A percentile compares a stretch with the other conserved stretches of the same genome.
Conservation (phyloP, 2,888 invertebrate genomes). For the Leucoptera coffeella region DNA sequence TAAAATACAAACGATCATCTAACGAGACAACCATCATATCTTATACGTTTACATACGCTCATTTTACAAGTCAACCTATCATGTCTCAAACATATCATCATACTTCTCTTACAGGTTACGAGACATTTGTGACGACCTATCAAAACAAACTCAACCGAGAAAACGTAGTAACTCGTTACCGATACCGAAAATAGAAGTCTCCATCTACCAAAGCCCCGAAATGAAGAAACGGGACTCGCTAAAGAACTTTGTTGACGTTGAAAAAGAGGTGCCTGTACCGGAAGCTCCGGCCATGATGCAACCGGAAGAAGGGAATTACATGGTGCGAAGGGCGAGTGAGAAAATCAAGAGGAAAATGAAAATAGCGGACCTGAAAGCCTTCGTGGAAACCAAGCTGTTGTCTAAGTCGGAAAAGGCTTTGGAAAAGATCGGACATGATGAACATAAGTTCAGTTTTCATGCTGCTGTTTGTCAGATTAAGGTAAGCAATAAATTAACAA, state of each 20-base stretch:
- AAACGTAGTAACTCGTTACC: constrained; percentile 90
- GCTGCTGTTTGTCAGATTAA: constrained; percentile 21
- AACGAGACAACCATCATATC: no score
- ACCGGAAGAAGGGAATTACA: constrained; percentile 27
- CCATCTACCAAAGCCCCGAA: constrained; percentile 74
- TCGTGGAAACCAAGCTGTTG: constrained; percentile 85
- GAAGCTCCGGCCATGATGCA: constrained; percentile 15
- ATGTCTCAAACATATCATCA: constrained; percentile 1
- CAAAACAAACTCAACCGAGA: constrained; percentile 71
- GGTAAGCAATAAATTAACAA: no score
- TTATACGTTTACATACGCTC: no score
- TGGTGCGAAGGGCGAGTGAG: constrained; percentile 66
- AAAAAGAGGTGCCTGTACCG: constrained; percentile 55
- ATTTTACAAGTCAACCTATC: no score
- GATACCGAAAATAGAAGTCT: constrained; percentile 87
- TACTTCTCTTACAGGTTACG: constrained; percentile 55
- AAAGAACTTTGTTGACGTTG: constrained; percentile 74
- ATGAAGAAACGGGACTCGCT: constrained; percentile 57
- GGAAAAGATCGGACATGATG: constrained; percentile 82
- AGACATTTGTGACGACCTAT: constrained; percentile 80
- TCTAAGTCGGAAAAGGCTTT: constrained; percentile 89
- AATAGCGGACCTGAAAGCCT: constrained; percentile 86
- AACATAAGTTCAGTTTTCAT: constrained; percentile 53
- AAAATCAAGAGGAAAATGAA: constrained; percentile 82
- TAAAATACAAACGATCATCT: no score